Evolutionary conservation across 2,113 vertebrate genomes (phyloP), one percentile per base, ranked within the genome.

Genomic region (Sinocyclocheilus anophthalmus): DNA sequence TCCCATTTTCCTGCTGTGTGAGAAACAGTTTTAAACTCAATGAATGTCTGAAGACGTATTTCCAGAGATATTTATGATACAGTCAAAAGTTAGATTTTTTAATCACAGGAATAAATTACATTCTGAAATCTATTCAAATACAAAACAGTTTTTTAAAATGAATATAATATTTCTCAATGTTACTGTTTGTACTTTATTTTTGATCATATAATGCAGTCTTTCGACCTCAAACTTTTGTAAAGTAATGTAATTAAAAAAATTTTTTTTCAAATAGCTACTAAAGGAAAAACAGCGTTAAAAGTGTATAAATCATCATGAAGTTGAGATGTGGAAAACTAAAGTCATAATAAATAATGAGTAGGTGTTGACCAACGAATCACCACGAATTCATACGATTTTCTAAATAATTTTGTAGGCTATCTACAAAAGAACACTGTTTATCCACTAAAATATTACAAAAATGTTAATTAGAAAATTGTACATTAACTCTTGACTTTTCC

Each of bases 1-100:
- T 99, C 97, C 93, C 92, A 94, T 95, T 96, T 98, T 87, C 97
- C 98, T 98, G 26, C 3, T 84, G 48, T 84, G 48, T 5, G 77
- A 85, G 78, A 42, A 37, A 76, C 70, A 57, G 67, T 57, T 70
- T 37, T 63, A 61, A 37, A 61, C 11, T 79, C 76, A 61, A 14
- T 37, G 9, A 33, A 55, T 79, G 76, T 33, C 12, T 76, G 16
- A 26, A 30, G 30, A 30, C 9, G 50, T 33, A 33, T 42, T 72
- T n/a, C 69, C n/a, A 10, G 5, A 72, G 18, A 72, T 61, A 22
- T 9, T 11, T 39, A 70, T 16, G 4, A 18, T 18, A 55, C 0
- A 72, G 33, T 0, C 8, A 37, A 70, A 20, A 70, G 8, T 33
- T 16, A 18, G 26, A 30, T 30, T 33, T 33, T 33, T 33, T 33